phyloP scores from a whole-genome alignment of 2,113 vertebrate genomes.

The Aegithalos caudatus region DNA sequence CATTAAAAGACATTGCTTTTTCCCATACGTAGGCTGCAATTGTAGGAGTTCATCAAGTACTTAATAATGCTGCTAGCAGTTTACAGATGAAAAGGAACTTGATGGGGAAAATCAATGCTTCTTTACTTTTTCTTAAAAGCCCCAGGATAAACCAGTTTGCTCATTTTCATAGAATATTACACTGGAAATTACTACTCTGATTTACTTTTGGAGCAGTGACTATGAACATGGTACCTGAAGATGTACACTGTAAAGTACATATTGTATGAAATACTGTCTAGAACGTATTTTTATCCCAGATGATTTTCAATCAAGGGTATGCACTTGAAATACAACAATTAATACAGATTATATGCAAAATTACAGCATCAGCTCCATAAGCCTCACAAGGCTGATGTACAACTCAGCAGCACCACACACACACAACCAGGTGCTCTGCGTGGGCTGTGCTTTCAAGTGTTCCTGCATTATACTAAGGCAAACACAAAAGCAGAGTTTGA shows the following conservation, averaged over 20 bases:
- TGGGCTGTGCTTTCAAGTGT: neutral
- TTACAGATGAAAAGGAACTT: neutral
- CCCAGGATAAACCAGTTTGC: neutral
- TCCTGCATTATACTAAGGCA: neutral
- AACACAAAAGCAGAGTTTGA: neutral
- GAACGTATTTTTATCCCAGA: neutral
- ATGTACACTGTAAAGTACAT: neutral
- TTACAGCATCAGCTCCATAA: neutral
- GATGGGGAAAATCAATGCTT: neutral
- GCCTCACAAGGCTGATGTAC: neutral
- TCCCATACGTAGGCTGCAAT: neutral
- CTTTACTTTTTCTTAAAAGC: neutral
- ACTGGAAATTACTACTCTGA: neutral
- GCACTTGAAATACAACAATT: neutral
- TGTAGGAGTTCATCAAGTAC: neutral
- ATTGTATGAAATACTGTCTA: neutral
- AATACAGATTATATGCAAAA: neutral
- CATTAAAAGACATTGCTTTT: neutral
- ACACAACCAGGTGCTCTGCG: neutral
- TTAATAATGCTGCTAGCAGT: neutral
- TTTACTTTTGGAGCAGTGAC: neutral
- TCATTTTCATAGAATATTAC: neutral
- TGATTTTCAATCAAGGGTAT: neutral
- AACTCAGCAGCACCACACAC: neutral
- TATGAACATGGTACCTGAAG: neutral